Evolutionary conservation across 1,140 invertebrate genomes (phyloP).

Genomic region (Frieseomelitta varia): DNA sequence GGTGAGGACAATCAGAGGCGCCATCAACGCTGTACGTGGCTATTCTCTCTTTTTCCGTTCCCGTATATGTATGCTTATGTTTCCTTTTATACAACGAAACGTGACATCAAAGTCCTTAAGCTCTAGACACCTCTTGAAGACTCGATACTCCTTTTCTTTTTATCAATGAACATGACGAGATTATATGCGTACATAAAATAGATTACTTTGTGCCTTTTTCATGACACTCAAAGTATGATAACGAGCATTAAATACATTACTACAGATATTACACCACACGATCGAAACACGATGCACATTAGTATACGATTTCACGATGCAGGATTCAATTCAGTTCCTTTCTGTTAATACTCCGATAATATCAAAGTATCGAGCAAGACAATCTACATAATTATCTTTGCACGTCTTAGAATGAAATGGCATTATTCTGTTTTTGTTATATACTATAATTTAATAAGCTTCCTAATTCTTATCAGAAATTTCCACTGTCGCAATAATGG

Average conservation of each 20-base stretch:
- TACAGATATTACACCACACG: too few species aligned
- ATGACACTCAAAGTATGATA: background rate
- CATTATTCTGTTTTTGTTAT: too few species aligned
- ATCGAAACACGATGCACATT: background rate
- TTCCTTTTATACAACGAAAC: background rate
- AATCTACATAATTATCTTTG: background rate
- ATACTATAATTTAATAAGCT: too few species aligned
- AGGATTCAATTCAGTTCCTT: background rate
- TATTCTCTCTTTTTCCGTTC: background rate
- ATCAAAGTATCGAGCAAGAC: background rate
- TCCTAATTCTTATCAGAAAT: too few species aligned
- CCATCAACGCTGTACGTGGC: conserved; percentile 1
- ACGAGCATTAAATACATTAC: background rate
- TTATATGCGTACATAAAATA: background rate
- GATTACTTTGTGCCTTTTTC: background rate
- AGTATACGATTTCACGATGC: background rate
- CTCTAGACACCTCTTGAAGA: background rate
- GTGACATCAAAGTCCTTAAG: conserved; percentile 5
- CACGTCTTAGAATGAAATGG: background rate
- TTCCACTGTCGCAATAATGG: background rate
- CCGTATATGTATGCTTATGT: conserved; percentile 15
- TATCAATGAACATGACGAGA: background rate
- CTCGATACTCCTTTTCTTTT: background rate
- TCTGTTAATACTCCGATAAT: background rate
- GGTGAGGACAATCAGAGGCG: conserved; percentile 47